phyloP scores from a whole-genome alignment of 2,888 invertebrate species.

The Syrphus vitripennis region DNA sequence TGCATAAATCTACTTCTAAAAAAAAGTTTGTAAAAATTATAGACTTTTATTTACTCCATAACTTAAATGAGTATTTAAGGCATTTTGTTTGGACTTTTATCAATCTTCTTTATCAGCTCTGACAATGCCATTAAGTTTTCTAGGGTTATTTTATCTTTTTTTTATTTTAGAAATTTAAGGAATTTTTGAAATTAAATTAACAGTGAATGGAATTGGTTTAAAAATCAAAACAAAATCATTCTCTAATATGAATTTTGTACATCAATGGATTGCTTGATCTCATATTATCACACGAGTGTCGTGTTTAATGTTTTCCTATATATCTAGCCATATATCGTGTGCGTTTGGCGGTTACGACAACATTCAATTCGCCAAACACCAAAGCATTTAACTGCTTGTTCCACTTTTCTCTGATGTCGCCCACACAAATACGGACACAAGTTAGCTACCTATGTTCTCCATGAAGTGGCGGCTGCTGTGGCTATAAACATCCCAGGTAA shows the following conservation, averaged over 20 bases:
- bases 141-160: neutral
- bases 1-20: too few species aligned
- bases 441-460: neutral
- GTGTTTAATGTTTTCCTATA: neutral
- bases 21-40: neutral
- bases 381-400: conserved; percentile 38
- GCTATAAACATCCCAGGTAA: conserved; percentile 37
- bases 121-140: neutral
- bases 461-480: neutral
- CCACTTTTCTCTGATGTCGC: conserved; percentile 36
- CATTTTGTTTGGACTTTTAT: neutral
- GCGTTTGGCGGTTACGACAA: conserved; percentile 19
- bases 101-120: neutral
- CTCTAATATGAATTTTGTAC: neutral
- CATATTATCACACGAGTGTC: neutral
- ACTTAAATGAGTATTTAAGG: neutral
- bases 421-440: conserved; percentile 29
- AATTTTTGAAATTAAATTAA: neutral
- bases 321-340: neutral
- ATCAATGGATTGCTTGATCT: neutral
- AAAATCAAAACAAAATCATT: neutral
- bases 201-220: neutral
- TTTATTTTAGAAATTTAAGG: neutral
- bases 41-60: too few species aligned
- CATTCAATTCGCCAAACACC: conserved; percentile 56